phyloP scores from a whole-genome alignment of 2,797 vertebrate genomes.

The Sparus aurata region DNA sequence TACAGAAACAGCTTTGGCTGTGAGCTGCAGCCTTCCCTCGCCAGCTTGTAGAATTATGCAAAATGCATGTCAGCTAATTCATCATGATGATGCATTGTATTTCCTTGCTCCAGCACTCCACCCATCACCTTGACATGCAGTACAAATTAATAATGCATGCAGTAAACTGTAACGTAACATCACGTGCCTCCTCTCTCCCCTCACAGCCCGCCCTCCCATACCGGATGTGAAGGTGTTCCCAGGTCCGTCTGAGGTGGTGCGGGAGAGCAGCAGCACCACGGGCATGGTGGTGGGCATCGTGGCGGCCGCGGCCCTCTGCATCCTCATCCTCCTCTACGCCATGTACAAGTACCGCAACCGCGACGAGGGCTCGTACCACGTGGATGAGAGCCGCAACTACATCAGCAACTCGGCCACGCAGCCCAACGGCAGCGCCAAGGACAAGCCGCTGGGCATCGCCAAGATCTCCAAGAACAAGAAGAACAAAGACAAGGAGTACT shows the following conservation, averaged over 20 bases:
- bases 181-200: constrained; percentile 4
- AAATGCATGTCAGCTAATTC: constrained; percentile 69
- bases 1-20: constrained; percentile 64
- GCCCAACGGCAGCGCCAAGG: constrained; percentile 98
- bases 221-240: constrained; percentile 93
- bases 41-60: constrained; percentile 67
- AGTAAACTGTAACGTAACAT: constrained; percentile 23
- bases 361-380: constrained; percentile 98
- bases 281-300: constrained; percentile 99
- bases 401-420: constrained; percentile 99
- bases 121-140: constrained; percentile 40
- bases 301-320: constrained; percentile 96
- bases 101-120: constrained; percentile 43
- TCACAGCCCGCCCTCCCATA: constrained; percentile 81
- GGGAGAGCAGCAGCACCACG: constrained; percentile 98
- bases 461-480: constrained; percentile 99
- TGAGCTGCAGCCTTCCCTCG: constrained; percentile 51
- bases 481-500: constrained; percentile 99
- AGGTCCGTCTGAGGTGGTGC: constrained; percentile 92
- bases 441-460: constrained; percentile 96
- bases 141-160: constrained; percentile 61
- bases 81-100: constrained; percentile 62
- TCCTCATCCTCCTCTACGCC: constrained; percentile 99
- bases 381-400: constrained; percentile 99
- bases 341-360: constrained; percentile 99